A percentile compares a stretch with the other conserved stretches of the same genome.
phyloP scores from a whole-genome alignment of 2,888 invertebrate species.

The Drosophila formosana region DNA sequence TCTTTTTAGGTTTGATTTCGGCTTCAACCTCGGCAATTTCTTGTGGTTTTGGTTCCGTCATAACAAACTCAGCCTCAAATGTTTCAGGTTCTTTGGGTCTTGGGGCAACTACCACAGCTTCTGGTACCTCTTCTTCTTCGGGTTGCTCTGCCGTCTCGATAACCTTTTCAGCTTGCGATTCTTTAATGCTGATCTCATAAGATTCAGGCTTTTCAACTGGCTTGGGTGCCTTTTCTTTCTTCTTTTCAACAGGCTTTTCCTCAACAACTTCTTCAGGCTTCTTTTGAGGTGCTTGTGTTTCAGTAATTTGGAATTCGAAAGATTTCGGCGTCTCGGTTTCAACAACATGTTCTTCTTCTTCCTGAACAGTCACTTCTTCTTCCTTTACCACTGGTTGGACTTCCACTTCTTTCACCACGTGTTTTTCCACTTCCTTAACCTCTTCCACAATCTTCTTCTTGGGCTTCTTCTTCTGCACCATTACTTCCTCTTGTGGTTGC shows the following conservation, averaged over 20 bases:
- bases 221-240: conserved; percentile 53
- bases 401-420: conserved; percentile 38
- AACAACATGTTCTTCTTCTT: conserved; percentile 24
- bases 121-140: conserved; percentile 58
- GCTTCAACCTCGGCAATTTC: conserved; percentile 74
- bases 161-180: conserved; percentile 62
- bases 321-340: conserved; percentile 42
- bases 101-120: conserved; percentile 39
- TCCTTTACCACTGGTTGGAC: conserved; percentile 32
- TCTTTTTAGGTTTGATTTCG: conserved; percentile 73
- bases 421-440: conserved; percentile 47
- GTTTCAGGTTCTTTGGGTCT: conserved; percentile 69
- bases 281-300: conserved; percentile 72
- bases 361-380: conserved; percentile 18
- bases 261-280: conserved; percentile 66
- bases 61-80: conserved; percentile 72
- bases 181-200: conserved; percentile 76
- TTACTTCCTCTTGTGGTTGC: conserved; percentile 72
- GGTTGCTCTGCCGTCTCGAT: conserved; percentile 53
- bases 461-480: conserved; percentile 65
- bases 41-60: conserved; percentile 70
- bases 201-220: conserved; percentile 61
- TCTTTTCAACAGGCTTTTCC: conserved; percentile 56
- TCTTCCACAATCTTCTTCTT: conserved; percentile 62
- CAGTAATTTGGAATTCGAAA: conserved; percentile 73